phyloP scores from a whole-genome alignment of 2,888 invertebrate species.

The Amphipoea lucens region DNA sequence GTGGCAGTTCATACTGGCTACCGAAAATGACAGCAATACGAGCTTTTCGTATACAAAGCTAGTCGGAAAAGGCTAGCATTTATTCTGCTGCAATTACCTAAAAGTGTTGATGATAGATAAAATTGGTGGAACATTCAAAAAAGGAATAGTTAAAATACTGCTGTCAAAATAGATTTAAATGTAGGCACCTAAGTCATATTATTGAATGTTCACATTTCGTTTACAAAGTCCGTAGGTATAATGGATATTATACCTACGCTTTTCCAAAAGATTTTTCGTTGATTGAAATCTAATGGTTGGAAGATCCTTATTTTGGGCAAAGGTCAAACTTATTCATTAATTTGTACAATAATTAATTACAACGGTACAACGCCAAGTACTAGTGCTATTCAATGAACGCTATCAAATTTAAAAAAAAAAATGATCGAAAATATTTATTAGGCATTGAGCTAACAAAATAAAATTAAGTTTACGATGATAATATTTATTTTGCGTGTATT shows the following conservation, averaged over 20 bases:
- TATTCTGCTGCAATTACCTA: conserved; percentile 20
- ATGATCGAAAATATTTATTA: background rate
- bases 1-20: conserved; percentile 27
- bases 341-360: background rate
- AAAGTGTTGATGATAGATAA: background rate
- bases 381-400: background rate
- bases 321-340: background rate
- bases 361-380: background rate
- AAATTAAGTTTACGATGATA: too few species aligned
- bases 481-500: too few species aligned
- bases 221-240: background rate
- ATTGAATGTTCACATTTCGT: background rate
- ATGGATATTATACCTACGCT: background rate
- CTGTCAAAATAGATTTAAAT: background rate
- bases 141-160: background rate
- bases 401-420: background rate
- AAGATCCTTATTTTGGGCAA: background rate
- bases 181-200: background rate
- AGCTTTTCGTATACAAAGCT: conserved; percentile 29
- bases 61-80: conserved; percentile 25
- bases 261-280: background rate
- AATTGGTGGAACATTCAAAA: background rate
- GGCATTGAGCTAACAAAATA: background rate
- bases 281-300: background rate
- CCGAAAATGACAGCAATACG: conserved; percentile 41